phyloP scores from a whole-genome alignment of 2,113 vertebrate species.

The Tinamus guttatus region DNA sequence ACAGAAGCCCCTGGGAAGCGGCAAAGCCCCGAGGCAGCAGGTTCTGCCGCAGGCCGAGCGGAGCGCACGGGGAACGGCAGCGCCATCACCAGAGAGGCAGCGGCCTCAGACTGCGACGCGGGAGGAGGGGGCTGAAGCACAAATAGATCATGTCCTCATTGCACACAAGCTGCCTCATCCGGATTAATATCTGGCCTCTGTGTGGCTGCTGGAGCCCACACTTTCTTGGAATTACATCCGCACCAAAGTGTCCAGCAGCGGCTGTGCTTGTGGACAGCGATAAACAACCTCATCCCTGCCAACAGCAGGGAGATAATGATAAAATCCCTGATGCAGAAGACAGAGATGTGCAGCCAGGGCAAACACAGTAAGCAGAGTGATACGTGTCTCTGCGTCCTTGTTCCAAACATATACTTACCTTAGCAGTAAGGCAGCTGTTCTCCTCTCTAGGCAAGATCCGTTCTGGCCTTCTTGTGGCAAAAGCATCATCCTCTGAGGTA shows the following conservation, averaged over 20 bases:
- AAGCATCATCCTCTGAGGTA: background rate
- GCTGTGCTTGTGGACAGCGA: background rate
- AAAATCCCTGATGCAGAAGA: background rate
- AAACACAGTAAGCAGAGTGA: background rate
- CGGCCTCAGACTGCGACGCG: background rate
- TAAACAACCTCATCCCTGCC: background rate
- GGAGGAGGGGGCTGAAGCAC: background rate
- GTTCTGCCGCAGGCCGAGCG: background rate
- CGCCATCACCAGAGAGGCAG: background rate
- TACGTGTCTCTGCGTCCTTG: background rate
- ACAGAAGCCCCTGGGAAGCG: background rate
- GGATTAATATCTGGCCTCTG: background rate
- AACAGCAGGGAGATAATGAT: background rate
- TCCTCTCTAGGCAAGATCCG: background rate
- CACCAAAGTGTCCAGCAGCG: background rate
- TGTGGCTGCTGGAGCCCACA: background rate
- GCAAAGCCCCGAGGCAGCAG: background rate
- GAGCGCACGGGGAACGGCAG: background rate
- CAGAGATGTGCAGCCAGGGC: background rate
- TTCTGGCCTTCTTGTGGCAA: background rate
- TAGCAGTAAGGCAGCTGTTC: background rate
- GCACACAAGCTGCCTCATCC: background rate
- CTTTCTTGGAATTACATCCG: slow-evolving; percentile 11
- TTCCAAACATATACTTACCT: background rate
- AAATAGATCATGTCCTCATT: background rate